Conservation (phyloP, 2,797 vertebrate genomes). For the Parauchenoglanis punctatus region DNA sequence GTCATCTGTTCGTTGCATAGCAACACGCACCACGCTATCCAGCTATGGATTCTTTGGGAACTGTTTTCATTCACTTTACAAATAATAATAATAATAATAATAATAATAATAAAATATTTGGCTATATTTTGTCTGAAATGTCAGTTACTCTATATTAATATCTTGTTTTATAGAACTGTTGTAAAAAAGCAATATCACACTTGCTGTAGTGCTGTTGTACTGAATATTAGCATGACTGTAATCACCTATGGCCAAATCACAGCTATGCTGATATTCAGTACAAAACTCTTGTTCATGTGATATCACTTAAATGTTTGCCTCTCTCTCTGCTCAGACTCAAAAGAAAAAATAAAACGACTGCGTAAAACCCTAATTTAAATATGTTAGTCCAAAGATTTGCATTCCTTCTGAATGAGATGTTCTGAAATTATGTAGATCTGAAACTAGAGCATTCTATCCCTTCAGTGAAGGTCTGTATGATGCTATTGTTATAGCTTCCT, state of each 20-base stretch:
- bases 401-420: constrained; percentile 57
- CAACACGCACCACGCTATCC: not conserved
- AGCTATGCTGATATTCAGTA: not conserved
- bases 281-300: not conserved
- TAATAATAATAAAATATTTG: not conserved
- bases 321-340: not conserved
- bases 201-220: not conserved
- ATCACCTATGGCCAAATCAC: not conserved
- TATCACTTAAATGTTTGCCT: not conserved
- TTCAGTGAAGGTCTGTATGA: constrained; percentile 82
- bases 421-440: constrained; percentile 57
- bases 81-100: constrained; percentile 6
- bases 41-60: not conserved
- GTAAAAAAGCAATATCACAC: not conserved
- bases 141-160: not conserved
- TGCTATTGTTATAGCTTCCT: constrained; percentile 76
- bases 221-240: not conserved
- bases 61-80: not conserved
- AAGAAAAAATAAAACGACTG: not conserved
- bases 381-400: constrained; percentile 57
- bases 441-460: constrained; percentile 75
- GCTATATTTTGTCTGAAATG: constrained; percentile 12
- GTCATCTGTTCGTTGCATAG: not conserved
- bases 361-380: not conserved
- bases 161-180: not conserved